Base-by-base conservation (phyloP, 2,797 vertebrate species). In the Petrocephalus schoutedeni region DNA sequence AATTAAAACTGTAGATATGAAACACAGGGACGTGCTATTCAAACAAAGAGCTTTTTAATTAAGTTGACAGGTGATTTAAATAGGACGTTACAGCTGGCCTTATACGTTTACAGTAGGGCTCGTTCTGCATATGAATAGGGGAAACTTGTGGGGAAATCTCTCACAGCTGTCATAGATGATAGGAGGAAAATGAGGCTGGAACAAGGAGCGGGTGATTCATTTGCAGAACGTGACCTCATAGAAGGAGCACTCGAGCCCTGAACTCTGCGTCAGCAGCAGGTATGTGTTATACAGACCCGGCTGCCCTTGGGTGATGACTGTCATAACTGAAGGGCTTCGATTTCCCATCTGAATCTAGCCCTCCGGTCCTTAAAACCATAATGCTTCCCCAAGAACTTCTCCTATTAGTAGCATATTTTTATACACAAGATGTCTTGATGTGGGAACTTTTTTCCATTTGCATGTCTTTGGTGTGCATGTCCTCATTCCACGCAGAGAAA, bases 391-490 rank as follows among this genome's bases (percentile, higher is more conserved):
- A 82, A 87, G 90, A 88, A 3, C 84, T 85, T 89, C 87, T 86
- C 90, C 88, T 88, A 83, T 82, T 16, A 54, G 87, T 58, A 86
- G 49, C 67, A 80, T 87, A 74, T 86, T 91, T 92, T 91, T 89
- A 93, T 93, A 88, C 92, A 58, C 89, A 32, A 82, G 71, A 54
- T 86, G 41, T 58, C 41, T 84, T 87, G 54, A 4, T 80, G 91
- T 88, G 85, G 90, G 86, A 91, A 89, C 83, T 92, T 89, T 89
- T 61, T 89, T 45, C 61, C 23, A 58, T 92, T 92, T 90, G 90
- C 89, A 91, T 93, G 21, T 3, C 88, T 92, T 91, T 92, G 89
- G 92, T 91, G 89, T 87, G 5, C 10, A 32, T 32, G 16, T 32
- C 16, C 86, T 14, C 45, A 45, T 23, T 71, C 19, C 16, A 51